Base-by-base conservation (phyloP, 2,797 vertebrate species). In the Xiphophorus birchmanni region DNA sequence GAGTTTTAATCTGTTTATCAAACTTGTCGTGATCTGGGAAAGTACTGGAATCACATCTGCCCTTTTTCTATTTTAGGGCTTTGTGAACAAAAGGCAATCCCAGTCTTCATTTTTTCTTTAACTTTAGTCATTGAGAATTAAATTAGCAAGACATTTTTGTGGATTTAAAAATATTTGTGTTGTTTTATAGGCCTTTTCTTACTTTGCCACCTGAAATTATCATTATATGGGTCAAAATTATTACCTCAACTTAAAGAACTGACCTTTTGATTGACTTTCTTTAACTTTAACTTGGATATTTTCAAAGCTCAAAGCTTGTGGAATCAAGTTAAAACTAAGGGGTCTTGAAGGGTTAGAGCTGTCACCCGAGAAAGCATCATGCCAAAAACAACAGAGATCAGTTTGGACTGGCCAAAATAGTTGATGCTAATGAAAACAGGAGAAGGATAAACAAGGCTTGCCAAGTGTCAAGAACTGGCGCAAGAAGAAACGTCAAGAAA, bases 1-100 rank as follows among this genome's bases (percentile, higher is more conserved):
- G 75, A 74, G 63, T 76, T 73, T 84, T 29, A 56, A 76, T 71
- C 18, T 74, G 56, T 80, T 81, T 32, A 80, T 84, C 67, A 74
- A 71, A 74, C 48, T 75, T 74, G 12, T 32, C 26, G 29, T 76
- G 63, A 89, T 78, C 67, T 86, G 42, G 44, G 23, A 45, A 60
- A 56, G 81, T 13, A 76, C 32, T 67, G 32, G 60, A 65, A 37
- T 65, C 32, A 67, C 17, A 32, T 63, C 29, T 63, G 58, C 56
- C 6, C 18, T 35, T 35, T 63, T 29, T n/a, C 60, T 63, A 32
- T 60, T 60, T 60, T 32, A 60, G 29, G 12, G 13, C 12, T 32
- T 60, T 0, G 15, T 35, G 29, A 35, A 18, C 60, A 35, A 35
- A 35, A 63, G 54, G 10, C 54, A 58, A 58, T 29, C n/a, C 11